Evolutionary conservation across 1,140 invertebrate species (phyloP), one percentile per base, ranked within the genome.

Genomic region (Lordiphosa clarofinis): DNA sequence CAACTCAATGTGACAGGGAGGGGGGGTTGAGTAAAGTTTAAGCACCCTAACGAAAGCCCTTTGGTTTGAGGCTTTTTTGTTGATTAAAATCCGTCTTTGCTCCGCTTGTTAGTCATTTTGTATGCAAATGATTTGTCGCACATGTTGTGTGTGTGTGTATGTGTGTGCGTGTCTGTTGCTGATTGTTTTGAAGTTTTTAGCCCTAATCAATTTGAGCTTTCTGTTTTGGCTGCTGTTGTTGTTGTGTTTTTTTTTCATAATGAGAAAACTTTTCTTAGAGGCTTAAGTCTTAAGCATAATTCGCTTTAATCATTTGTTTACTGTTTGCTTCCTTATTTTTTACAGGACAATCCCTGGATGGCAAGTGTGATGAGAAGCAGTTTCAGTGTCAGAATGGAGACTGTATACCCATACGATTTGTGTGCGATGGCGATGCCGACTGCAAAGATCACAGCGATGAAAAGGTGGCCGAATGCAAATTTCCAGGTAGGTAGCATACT

Each of bases 381-480:
- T 95, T 95, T 86, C 91, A 91, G 79, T 96, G 95, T 87, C 91
- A 88, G 43, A 94, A 94, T 74, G 94, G 94, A 64, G 92, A 92
- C 73, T 98, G 96, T 89, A 96, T 98, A 89, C 94, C 95, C 4
- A 90, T 93, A 52, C 90, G 94, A 65, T 96, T 95, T 91, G 90
- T 93, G 15, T 96, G 95, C 81, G 95, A 96, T 73, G 92, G 92
- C 48, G 91, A 94, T 54, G 91, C 94, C 68, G 95, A 96, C 87
- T 96, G 95, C 88, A 91, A 90, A 33, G 95, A 96, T 89, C 92
- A 93, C 70, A 94, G 94, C 11, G 95, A 96, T 86, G 95, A 96
- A 89, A 91, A 90, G 74, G 89, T 92, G 4, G 88, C 91, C 19
- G 90, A 92, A 89, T 96, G 95, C 87, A 93, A 92, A 91, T 91